Base-by-base conservation (phyloP, 1,140 invertebrate species). In the Zaprionus africanus region DNA sequence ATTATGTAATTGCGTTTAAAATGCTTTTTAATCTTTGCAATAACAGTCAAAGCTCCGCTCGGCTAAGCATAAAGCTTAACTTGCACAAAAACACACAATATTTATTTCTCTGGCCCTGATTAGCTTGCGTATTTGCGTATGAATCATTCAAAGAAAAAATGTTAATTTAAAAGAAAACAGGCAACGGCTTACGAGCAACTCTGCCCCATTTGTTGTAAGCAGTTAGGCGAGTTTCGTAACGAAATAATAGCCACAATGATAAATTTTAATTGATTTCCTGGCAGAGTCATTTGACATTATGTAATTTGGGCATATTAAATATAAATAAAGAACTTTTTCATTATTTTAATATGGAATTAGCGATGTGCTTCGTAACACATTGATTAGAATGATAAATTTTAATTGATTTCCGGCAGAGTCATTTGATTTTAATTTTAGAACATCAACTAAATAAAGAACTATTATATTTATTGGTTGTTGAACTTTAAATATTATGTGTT, bases 1-100 rank as follows among this genome's bases (percentile, higher is more conserved):
- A 82, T 82, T 82, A 79, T 82, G 75, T 82, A 82, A 82, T 82
- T 82, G 46, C 36, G 24, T 43, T 28, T 26, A 38, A 66, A 70
- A 78, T 49, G 22, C 24, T 46, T 63, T 61, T 60, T 51, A 54
- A 31, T 19, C 41, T 60, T 2, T 62, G 58, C 7, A 24, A 49
- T 59, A 38, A 51, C 22, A 38, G 7, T 22, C n/a, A 41, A 41
- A 17, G 41, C 41, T 15, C 26, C 38, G 46, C 7, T 34, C 13
- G 36, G 17, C 31, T 36, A 5, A 61, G 43, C 31, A 53, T 28
- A 6, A 31, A 34, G 36, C 34, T 13, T n/a, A 24, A 24, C 12
- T 22, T 51, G 11, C 11, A 11, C 12, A 24, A 24, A 51, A 51
- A 22, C 17, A 24, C 5, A 0, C 17, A 5, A 1, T 34, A 13